Conservation (phyloP, 2,113 vertebrate species). For the Phrynosoma platyrhinos region DNA sequence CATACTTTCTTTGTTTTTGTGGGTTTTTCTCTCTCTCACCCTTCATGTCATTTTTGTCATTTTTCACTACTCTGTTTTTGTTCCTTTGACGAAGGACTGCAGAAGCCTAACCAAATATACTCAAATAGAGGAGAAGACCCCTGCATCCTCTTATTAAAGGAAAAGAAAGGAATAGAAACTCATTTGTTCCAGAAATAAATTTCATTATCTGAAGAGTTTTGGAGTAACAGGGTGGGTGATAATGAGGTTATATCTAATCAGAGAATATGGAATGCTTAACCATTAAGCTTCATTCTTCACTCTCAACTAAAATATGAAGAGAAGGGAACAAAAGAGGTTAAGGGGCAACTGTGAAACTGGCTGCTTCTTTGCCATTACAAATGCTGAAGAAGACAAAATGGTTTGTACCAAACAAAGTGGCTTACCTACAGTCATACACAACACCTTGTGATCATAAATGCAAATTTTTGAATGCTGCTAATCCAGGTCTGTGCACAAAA, state of each 20-base stretch:
- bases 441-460: background rate
- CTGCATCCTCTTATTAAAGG: slow-evolving; percentile 41
- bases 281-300: slow-evolving; percentile 43
- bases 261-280: slow-evolving; percentile 58
- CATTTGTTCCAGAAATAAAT: slow-evolving; percentile 54
- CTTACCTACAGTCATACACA: background rate
- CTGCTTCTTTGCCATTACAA: background rate
- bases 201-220: slow-evolving; percentile 62
- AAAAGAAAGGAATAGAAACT: rapidly evolving
- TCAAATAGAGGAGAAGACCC: slow-evolving; percentile 11
- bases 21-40: slow-evolving; percentile 44
- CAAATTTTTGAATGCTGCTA: background rate
- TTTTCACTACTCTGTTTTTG: slow-evolving; percentile 16
- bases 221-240: slow-evolving; percentile 38
- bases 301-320: slow-evolving; percentile 21
- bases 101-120: slow-evolving; percentile 1
- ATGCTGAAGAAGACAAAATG: background rate
- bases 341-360: background rate
- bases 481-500: background rate
- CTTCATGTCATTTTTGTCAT: slow-evolving; percentile 17
- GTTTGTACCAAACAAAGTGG: background rate
- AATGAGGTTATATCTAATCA: slow-evolving; percentile 63
- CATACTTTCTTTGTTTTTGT: background rate
- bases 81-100: slow-evolving; percentile 19
- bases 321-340: background rate